A percentile compares a stretch with the other conserved stretches of the same genome.
Evolutionary conservation across 2,113 vertebrate species (phyloP).

Genomic region (Thryonomys swinderianus): DNA sequence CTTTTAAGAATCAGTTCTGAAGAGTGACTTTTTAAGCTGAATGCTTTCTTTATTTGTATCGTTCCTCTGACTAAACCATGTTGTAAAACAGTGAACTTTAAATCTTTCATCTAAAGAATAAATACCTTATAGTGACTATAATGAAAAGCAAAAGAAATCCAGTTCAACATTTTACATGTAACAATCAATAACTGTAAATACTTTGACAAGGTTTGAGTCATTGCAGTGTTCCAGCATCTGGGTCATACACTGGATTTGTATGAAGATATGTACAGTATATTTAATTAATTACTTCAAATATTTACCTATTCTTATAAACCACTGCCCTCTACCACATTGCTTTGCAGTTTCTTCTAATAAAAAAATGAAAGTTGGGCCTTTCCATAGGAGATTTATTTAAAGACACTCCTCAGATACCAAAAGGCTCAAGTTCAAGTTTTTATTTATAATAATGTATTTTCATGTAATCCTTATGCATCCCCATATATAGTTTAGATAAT

Average conservation of each 20-base stretch:
- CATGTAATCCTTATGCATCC: neutral
- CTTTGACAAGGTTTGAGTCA: neutral
- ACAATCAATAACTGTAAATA: neutral
- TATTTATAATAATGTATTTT: neutral
- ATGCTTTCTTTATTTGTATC: constrained; percentile 11
- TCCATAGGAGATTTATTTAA: neutral
- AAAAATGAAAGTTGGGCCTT: neutral
- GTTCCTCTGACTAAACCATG: neutral
- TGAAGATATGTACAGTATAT: neutral
- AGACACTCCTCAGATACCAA: neutral
- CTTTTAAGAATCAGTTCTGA: constrained; percentile 17
- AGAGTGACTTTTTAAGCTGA: neutral
- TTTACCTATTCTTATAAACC: neutral
- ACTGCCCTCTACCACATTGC: neutral
- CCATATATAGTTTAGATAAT: neutral
- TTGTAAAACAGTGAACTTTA: neutral
- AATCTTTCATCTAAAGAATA: neutral
- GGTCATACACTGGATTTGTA: neutral
- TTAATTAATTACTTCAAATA: neutral
- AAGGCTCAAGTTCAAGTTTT: neutral
- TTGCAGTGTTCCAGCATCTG: neutral
- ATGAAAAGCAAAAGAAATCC: neutral
- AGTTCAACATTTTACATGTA: neutral
- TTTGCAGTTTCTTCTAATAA: neutral
- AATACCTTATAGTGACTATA: neutral